Conservation (phyloP, 2,888 invertebrate species). For the Eupithecia abbreviata region DNA sequence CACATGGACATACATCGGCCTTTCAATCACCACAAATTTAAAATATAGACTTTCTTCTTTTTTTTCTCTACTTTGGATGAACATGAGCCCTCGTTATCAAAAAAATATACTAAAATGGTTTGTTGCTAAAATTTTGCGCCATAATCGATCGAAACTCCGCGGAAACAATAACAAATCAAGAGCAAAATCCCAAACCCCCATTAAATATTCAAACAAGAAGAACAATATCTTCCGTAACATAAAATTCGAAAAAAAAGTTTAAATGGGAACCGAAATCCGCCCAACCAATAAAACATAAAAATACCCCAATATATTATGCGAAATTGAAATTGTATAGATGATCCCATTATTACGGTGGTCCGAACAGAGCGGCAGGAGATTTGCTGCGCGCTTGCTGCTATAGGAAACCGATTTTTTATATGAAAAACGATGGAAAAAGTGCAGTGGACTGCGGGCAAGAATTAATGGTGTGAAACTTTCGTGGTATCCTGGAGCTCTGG, state of each 20-base stretch:
- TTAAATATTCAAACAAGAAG: conserved; percentile 50
- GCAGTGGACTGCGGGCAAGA: conserved; percentile 75
- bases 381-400: conserved; percentile 63
- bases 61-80: not conserved
- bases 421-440: conserved; percentile 63
- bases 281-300: conserved; percentile 76
- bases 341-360: conserved; percentile 72
- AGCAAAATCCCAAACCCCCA: conserved; percentile 46
- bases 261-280: conserved; percentile 73
- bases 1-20: not conserved
- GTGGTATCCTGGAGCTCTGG: conserved; percentile 50
- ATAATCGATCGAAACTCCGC: conserved; percentile 31
- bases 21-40: not conserved
- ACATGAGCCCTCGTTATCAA: not conserved
- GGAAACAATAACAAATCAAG: conserved; percentile 54
- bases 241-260: conserved; percentile 80
- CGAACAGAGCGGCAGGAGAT: conserved; percentile 53
- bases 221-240: conserved; percentile 79
- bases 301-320: conserved; percentile 75
- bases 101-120: not conserved
- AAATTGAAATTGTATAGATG: conserved; percentile 73
- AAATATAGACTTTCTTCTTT: not conserved
- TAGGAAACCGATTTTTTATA: conserved; percentile 65
- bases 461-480: conserved; percentile 80
- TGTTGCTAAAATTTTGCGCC: not conserved